phyloP scores from a whole-genome alignment of 2,888 invertebrate species.

The Elegia similella region DNA sequence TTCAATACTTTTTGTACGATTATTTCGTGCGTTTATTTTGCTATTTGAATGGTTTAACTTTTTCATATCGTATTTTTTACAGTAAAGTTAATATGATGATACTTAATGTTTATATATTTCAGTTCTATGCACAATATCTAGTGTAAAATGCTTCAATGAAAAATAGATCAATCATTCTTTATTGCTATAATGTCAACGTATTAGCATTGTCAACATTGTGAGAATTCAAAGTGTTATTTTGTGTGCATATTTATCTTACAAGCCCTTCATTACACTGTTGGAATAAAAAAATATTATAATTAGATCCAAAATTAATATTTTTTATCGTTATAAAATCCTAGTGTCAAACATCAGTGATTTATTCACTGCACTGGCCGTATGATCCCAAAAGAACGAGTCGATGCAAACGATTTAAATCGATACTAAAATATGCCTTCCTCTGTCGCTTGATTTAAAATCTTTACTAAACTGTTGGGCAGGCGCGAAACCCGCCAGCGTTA shows the following conservation, averaged over 20 bases:
- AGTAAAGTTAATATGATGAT: neutral
- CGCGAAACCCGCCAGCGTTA: conserved; percentile 74
- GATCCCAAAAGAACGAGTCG: neutral
- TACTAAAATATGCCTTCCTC: conserved; percentile 31
- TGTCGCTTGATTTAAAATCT: conserved; percentile 30
- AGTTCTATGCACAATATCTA: too few relatives aligned
- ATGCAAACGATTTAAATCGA: conserved; percentile 23
- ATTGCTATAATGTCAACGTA: too few relatives aligned
- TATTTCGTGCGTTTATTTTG: neutral
- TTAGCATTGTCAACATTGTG: too few relatives aligned
- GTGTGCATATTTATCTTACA: too few relatives aligned
- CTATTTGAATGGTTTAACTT: neutral
- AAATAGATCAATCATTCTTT: too few relatives aligned
- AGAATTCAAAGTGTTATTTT: too few relatives aligned
- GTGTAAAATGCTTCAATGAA: too few relatives aligned
- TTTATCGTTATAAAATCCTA: conserved; percentile 10
- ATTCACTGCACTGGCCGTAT: conserved; percentile 14
- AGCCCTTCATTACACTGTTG: too few relatives aligned
- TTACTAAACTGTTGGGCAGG: conserved; percentile 39
- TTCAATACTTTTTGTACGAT: conserved; percentile 3
- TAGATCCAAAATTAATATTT: too few relatives aligned
- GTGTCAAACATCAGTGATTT: conserved; percentile 8
- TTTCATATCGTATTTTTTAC: neutral
- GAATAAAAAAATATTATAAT: too few relatives aligned
- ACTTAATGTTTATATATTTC: neutral